A percentile compares a stretch with the other conserved stretches of the same genome.
Conservation (phyloP, 2,113 vertebrate species). For the Eleginops maclovinus region DNA sequence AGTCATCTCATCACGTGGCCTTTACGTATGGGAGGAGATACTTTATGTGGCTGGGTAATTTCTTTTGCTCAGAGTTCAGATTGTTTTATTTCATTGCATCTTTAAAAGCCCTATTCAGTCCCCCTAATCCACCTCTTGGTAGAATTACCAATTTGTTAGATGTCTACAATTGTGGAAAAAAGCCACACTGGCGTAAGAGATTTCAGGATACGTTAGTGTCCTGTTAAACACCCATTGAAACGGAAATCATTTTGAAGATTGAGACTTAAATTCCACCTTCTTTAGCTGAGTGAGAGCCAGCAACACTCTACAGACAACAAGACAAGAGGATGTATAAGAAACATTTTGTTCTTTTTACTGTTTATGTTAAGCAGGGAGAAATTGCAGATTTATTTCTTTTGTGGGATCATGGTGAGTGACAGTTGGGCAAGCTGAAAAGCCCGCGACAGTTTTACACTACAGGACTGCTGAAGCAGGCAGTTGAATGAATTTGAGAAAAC, state of each 20-base stretch:
- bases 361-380: constrained; percentile 38
- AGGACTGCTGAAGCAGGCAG: constrained; percentile 59
- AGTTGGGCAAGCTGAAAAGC: constrained; percentile 49
- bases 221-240: constrained; percentile 40
- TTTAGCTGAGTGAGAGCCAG: constrained; percentile 27
- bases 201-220: constrained; percentile 34
- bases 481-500: constrained; percentile 56
- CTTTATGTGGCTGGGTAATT: constrained; percentile 29
- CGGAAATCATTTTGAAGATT: constrained; percentile 25
- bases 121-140: constrained; percentile 13
- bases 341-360: constrained; percentile 27
- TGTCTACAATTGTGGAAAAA: constrained; percentile 25
- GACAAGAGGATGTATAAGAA: not conserved
- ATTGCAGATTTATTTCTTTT: constrained; percentile 43
- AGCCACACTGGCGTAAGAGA: constrained; percentile 11
- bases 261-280: constrained; percentile 28
- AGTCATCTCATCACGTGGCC: constrained; percentile 23
- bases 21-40: not conserved
- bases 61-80: constrained; percentile 3
- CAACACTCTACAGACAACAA: not conserved
- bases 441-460: constrained; percentile 48
- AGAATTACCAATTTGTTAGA: constrained; percentile 25
- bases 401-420: constrained; percentile 51
- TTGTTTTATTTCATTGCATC: constrained; percentile 26
- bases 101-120: constrained; percentile 27